Conservation (phyloP, 2,113 vertebrate species). For the Diphyllodes magnificus region DNA sequence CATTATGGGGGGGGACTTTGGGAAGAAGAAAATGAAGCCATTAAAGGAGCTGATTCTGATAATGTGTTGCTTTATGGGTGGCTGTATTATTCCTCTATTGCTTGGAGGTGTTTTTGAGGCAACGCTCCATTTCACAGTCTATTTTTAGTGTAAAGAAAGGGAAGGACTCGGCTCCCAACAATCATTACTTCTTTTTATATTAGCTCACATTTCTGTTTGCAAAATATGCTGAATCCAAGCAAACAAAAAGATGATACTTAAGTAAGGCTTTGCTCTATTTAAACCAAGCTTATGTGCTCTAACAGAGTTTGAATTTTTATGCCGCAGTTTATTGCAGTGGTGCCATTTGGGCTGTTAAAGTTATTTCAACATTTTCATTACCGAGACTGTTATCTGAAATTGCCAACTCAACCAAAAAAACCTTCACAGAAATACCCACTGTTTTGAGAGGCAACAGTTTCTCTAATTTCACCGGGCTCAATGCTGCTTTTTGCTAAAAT, state of each 20-base stretch:
- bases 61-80: background rate
- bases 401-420: background rate
- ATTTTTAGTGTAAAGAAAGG: background rate
- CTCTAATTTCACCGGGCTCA: background rate
- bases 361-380: conserved; percentile 25
- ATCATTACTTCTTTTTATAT: background rate
- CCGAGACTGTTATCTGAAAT: background rate
- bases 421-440: background rate
- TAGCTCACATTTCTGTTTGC: background rate
- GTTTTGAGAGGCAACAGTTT: background rate
- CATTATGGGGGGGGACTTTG: background rate
- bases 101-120: background rate
- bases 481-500: background rate
- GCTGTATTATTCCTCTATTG: background rate
- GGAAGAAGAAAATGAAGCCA: background rate
- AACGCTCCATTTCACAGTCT: background rate
- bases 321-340: background rate
- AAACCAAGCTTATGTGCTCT: background rate
- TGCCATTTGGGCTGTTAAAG: conserved; percentile 21
- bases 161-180: background rate
- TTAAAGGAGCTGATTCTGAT: background rate
- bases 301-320: background rate
- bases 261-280: conserved; percentile 19
- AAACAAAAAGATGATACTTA: background rate
- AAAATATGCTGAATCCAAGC: background rate